Conservation (phyloP, 2,797 vertebrate genomes). For the Micropoecilia bifurca region DNA sequence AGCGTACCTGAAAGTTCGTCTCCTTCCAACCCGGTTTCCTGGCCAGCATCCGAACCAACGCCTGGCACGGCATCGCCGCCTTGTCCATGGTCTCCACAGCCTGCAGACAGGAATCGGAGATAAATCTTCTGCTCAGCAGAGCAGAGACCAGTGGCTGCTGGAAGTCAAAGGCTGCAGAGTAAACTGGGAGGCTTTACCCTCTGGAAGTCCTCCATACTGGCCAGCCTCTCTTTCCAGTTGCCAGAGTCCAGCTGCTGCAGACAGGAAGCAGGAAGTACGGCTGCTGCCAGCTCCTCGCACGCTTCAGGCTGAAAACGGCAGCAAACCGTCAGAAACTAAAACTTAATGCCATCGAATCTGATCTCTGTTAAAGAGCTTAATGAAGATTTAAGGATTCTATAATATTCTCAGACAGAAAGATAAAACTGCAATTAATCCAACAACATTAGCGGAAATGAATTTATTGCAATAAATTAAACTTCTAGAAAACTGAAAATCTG, state of each 20-base stretch:
- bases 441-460: neutral
- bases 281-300: constrained; percentile 92
- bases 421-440: neutral
- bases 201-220: constrained; percentile 98
- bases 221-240: constrained; percentile 98
- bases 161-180: neutral
- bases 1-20: constrained; percentile 96
- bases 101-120: constrained; percentile 67
- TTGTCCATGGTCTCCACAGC: constrained; percentile 94
- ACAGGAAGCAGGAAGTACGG: constrained; percentile 91
- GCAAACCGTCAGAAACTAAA: neutral
- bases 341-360: neutral
- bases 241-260: constrained; percentile 92
- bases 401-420: neutral
- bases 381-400: neutral
- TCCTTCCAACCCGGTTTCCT: constrained; percentile 99
- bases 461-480: neutral
- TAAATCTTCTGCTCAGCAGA: neutral
- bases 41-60: constrained; percentile 94
- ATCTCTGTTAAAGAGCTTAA: neutral
- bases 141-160: neutral
- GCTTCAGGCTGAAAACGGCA: constrained; percentile 82
- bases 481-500: too few relatives aligned
- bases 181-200: constrained; percentile 78
- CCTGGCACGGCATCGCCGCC: constrained; percentile 94